phyloP scores from a whole-genome alignment of 2,113 vertebrate species.

The Guaruba guarouba region DNA sequence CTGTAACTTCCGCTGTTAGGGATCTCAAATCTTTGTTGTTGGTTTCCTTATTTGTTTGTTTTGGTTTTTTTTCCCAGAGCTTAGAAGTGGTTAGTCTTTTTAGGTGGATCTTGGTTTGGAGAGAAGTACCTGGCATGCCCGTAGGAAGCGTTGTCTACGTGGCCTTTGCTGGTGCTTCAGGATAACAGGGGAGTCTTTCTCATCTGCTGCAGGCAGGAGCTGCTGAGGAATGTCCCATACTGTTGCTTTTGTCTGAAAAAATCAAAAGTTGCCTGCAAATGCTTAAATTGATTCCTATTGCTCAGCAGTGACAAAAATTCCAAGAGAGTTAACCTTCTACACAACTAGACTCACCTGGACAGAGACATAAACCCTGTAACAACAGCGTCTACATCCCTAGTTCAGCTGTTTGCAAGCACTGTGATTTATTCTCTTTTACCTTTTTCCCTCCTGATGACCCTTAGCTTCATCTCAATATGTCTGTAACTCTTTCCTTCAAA shows the following conservation, averaged over 20 bases:
- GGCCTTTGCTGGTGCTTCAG: neutral
- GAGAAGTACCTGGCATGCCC: neutral
- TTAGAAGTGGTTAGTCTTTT: neutral
- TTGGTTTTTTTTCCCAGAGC: neutral
- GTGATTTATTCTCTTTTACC: neutral
- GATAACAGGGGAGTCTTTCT: neutral
- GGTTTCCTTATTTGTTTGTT: neutral
- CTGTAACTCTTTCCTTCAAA: neutral
- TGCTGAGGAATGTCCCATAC: neutral
- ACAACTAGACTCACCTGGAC: neutral
- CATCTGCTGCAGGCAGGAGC: neutral
- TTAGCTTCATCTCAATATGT: neutral
- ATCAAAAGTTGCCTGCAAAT: neutral
- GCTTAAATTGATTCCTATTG: neutral
- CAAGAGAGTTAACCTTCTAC: neutral
- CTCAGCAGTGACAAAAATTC: neutral
- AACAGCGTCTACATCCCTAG: neutral
- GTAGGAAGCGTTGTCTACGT: fast-evolving
- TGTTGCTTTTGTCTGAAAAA: neutral
- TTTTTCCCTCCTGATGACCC: neutral
- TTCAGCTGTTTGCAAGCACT: neutral
- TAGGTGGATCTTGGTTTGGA: neutral
- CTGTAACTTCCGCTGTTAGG: neutral
- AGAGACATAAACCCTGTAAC: neutral
- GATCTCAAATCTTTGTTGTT: neutral